phyloP scores from a whole-genome alignment of 2,888 invertebrate species.

The Coelopa pilipes region DNA sequence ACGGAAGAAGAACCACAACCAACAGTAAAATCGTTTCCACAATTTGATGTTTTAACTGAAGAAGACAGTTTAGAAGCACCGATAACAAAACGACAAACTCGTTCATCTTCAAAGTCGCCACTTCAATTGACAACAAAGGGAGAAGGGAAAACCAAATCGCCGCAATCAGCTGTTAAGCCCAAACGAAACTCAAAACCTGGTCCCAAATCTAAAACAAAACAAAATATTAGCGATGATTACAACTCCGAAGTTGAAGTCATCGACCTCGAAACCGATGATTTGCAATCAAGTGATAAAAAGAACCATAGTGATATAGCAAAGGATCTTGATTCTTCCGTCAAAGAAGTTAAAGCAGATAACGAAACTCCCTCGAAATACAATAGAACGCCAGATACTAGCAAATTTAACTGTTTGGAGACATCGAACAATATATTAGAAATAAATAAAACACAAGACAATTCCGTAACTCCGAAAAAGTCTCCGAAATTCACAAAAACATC shows the following conservation, averaged over 20 bases:
- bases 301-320: neutral
- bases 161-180: neutral
- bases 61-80: slow-evolving; percentile 40
- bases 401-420: no score
- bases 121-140: slow-evolving; percentile 25
- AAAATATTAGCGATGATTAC: slow-evolving; percentile 2
- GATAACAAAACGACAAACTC: slow-evolving; percentile 29
- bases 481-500: no score
- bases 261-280: slow-evolving; percentile 30
- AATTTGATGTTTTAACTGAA: slow-evolving; percentile 40
- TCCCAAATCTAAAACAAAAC: slow-evolving; percentile 34
- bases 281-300: slow-evolving; percentile 9
- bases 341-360: neutral
- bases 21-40: neutral
- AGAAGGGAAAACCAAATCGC: neutral
- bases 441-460: no score
- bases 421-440: no score
- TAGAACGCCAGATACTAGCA: no score
- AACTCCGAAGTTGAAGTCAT: slow-evolving; percentile 43
- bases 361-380: neutral
- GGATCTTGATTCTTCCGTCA: neutral
- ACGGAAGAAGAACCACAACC: slow-evolving; percentile 41
- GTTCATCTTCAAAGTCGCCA: slow-evolving; percentile 48
- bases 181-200: slow-evolving; percentile 16
- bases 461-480: no score